Base-by-base conservation (phyloP, 1,140 invertebrate genomes). In the Eurosta solidaginis region DNA sequence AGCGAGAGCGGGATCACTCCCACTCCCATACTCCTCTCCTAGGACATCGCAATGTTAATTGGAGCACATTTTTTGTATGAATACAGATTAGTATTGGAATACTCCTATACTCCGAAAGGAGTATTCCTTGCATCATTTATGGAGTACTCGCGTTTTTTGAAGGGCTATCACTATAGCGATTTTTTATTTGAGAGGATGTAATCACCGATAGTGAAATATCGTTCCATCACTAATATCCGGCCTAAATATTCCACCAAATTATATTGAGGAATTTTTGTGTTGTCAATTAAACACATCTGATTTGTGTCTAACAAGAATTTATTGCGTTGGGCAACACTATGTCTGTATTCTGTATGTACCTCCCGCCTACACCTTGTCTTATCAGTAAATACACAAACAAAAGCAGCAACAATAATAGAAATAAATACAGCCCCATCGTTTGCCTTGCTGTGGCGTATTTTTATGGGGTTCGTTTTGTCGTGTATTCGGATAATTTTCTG, bases 361-460 rank as follows among this genome's bases (percentile, higher is more conserved):
- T 78, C 59, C 77, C 78, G 76, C 75, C 45, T 25, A 36, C 47
- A 49, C n/a, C 44, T 52, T 45, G 59, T 47, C 45, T 33, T 50
- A 78, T 80, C 40, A 73, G 45, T 74, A 78, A 49, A 79, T 54
- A 76, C 42, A 77, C 74, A 80, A 78, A 36, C 75, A 76, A 68
- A 40, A 36, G 33, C 59, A 68, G 33, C 59, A 68, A 68, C 33
- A 42, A 68, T 36, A 78, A 14, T 36, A 25, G 6, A 20, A 12
- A 14, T 42, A 40, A 76, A 29, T 44, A 63, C 27, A 68, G 63
- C 77, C 77, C 77, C 74, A 78, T 78, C 77, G 63, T 63, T 25
- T 50, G 74, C 49, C 74, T 80, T 27, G 33, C 73, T 68, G 33
- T 68, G 59, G 59, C 33, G 59, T 36, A 63, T 78, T 47, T 80